Base-by-base conservation (phyloP, 2,888 invertebrate genomes). In the Sicus ferrugineus region DNA sequence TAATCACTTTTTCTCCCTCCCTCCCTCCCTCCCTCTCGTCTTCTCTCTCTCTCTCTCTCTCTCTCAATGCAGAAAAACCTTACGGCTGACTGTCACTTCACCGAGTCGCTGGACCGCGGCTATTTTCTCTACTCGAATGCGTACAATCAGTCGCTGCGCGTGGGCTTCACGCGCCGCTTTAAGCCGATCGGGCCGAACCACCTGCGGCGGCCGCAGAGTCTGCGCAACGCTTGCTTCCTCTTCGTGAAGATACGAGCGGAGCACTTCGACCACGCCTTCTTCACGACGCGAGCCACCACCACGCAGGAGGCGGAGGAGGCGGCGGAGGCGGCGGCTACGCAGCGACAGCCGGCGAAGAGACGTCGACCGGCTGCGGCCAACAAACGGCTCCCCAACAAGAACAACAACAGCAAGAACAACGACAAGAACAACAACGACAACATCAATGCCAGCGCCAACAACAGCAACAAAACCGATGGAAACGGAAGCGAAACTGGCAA, bases 21-120 rank as follows among this genome's bases (percentile, higher is more conserved):
- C 9, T 34, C 54, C 59, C 3, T 38, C 26, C 46, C 59, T 54
- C n/a, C 58, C 34, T 68, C 26, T 48, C 54, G 14, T n/a, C 48
- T 48, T 48, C 52, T 63, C 23, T 1, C 64, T 66, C 16, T 21
- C 19, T 31, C 46, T 52, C 23, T 52, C 23, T 19, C n/a, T 4
- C 52, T 69, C n/a, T 71, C 1, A 26, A 73, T 75, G 9, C 66
- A 83, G 83, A 84, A 76, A 82, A 78, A 76, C 73, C 76, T 75
- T 73, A 80, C 78, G 75, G 77, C 78, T 67, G 80, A 80, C 69
- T 83, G 83, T 67, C 81, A 83, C 72, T 83, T 83, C 75, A 77
- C 73, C 64, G 83, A 83, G 75, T 75, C 76, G 30, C 73, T 84
- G 72, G 78, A 79, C 68, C 77, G 73, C 50, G 83, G 84, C 3